phyloP scores from a whole-genome alignment of 2,888 invertebrate species.

The Aethes cnicana region DNA sequence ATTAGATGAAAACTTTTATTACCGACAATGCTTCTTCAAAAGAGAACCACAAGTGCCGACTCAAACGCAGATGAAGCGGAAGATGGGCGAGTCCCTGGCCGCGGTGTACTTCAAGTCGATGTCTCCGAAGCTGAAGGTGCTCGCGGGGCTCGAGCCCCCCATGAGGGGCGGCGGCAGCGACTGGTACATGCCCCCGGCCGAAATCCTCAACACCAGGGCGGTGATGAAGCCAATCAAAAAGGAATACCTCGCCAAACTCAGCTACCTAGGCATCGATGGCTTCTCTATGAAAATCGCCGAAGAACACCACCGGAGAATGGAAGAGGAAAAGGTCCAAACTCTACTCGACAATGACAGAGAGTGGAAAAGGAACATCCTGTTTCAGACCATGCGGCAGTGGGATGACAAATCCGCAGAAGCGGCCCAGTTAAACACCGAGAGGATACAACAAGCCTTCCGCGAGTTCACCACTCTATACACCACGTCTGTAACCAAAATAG shows the following conservation, averaged over 20 bases:
- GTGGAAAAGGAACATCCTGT: conserved; percentile 53
- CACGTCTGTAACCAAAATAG: conserved; percentile 56
- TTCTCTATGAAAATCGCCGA: conserved; percentile 49
- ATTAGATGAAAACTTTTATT: conserved; percentile 60
- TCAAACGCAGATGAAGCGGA: conserved; percentile 60
- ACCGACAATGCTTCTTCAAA: conserved; percentile 61
- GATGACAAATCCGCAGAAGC: conserved; percentile 44
- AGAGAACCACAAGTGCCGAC: conserved; percentile 62
- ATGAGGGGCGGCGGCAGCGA: conserved; percentile 66
- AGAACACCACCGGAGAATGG: conserved; percentile 46
- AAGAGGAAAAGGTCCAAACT: conserved; percentile 45
- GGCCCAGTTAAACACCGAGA: conserved; percentile 48
- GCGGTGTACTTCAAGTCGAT: conserved; percentile 69
- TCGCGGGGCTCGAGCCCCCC: conserved; percentile 67
- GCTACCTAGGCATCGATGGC: conserved; percentile 52
- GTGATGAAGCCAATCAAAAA: conserved; percentile 61
- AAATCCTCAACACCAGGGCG: conserved; percentile 53
- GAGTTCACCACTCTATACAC: conserved; percentile 57
- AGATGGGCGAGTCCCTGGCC: conserved; percentile 62
- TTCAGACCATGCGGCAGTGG: conserved; percentile 43
- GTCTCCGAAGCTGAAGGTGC: conserved; percentile 55
- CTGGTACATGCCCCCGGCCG: conserved; percentile 65
- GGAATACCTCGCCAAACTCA: conserved; percentile 51
- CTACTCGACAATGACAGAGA: conserved; percentile 51
- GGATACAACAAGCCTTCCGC: conserved; percentile 51